Evolutionary conservation across 2,113 vertebrate genomes (phyloP).

Genomic region (Sigmodon hispidus): DNA sequence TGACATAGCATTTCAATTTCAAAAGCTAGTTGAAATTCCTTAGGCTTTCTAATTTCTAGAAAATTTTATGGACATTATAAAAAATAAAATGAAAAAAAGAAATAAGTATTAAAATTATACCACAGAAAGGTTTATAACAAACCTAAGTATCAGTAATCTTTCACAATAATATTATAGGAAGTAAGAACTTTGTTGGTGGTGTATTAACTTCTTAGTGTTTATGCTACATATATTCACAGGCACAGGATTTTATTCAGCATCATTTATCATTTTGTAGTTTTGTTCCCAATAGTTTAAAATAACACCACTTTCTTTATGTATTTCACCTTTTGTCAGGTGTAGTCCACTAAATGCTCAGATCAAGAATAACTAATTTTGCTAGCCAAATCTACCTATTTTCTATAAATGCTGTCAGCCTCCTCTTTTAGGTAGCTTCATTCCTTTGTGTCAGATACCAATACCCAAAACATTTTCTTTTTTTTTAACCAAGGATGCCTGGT

Average conservation of each 20-base stretch:
- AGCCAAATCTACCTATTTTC: not conserved
- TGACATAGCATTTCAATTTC: constrained; percentile 26
- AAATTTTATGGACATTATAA: constrained; percentile 34
- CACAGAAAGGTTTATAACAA: not conserved
- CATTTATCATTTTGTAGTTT: not conserved
- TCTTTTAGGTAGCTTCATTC: not conserved
- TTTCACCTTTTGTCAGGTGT: not conserved
- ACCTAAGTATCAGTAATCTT: not conserved
- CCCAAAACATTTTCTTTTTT: not conserved
- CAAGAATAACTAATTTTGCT: not conserved
- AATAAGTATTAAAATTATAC: not conserved
- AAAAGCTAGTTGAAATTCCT: constrained; percentile 36
- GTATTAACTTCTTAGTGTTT: constrained; percentile 13
- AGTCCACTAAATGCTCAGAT: not conserved
- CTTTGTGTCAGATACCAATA: not conserved
- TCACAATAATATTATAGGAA: not conserved
- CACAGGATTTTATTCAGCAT: constrained; percentile 70
- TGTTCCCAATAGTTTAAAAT: not conserved
- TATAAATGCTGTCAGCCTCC: not conserved
- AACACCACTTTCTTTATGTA: not conserved
- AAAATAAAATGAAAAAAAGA: constrained; percentile 38
- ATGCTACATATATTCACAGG: not conserved
- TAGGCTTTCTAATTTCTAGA: not conserved
- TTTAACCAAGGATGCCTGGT: not conserved
- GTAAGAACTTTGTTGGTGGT: not conserved